phyloP scores from a whole-genome alignment of 2,113 vertebrate genomes.

The Bubo scandiacus region DNA sequence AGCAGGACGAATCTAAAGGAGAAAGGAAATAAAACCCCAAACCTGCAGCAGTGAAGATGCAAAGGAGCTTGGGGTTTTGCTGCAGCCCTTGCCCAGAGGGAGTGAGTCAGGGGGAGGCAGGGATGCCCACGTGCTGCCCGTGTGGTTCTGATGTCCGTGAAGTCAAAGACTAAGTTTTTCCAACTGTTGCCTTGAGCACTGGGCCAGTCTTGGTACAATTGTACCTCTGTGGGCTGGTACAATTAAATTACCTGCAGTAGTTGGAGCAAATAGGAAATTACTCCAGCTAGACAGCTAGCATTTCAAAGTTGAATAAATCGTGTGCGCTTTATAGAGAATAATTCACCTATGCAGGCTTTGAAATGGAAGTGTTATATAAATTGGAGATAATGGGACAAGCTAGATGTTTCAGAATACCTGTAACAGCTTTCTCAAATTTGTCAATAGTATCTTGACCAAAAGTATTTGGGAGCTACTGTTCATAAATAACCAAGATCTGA shows the following conservation, averaged over 20 bases:
- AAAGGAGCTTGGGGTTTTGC: neutral
- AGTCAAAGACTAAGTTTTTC: neutral
- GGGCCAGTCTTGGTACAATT: neutral
- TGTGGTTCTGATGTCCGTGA: fast-evolving
- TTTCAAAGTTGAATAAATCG: neutral
- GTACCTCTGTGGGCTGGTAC: neutral
- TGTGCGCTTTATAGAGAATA: neutral
- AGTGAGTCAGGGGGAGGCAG: neutral
- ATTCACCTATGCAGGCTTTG: neutral
- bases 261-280: neutral
- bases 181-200: neutral
- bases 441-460: neutral
- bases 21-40: neutral
- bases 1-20: neutral
- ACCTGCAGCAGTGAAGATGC: neutral
- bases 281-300: neutral
- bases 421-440: neutral
- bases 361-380: neutral
- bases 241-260: neutral
- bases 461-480: neutral
- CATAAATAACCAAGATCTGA: neutral
- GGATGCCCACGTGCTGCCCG: fast-evolving
- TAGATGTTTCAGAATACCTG: neutral
- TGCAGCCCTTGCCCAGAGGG: neutral
- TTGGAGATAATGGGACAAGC: neutral